These are phyloP conservation scores for Parazoanthus swiftii DNA, from an alignment of 92 coral and sea anemone genomes.

Conservation along the genomic window DNA sequence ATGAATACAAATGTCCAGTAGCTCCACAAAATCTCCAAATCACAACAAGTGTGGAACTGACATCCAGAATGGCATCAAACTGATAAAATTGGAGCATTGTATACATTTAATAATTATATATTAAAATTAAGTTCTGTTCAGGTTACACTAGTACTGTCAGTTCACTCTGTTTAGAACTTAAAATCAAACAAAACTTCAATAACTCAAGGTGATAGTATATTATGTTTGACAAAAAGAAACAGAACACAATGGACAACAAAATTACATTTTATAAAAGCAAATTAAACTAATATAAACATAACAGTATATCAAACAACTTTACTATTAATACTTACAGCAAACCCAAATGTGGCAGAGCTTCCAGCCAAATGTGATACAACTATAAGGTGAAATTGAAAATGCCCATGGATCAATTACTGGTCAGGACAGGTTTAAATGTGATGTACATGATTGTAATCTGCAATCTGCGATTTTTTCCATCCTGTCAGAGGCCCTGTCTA, in stretches of 20 bases:
- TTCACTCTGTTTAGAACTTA: too few species aligned
- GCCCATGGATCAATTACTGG: neutral
- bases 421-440: too few species aligned
- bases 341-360: conserved; percentile 88
- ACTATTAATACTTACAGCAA: conserved; percentile 69
- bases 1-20: conserved; percentile 60
- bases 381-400: conserved; percentile 11
- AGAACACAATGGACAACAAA: too few species aligned
- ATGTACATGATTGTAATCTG: too few species aligned
- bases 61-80: conserved; percentile 84
- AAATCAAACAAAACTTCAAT: too few species aligned
- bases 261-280: too few species aligned
- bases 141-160: too few species aligned
- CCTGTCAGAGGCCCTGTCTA: too few species aligned
- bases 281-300: too few species aligned
- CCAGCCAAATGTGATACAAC: conserved; percentile 76
- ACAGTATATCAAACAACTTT: neutral
- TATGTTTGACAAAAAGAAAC: too few species aligned
- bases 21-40: conserved; percentile 87
- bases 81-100: conserved; percentile 5
- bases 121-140: neutral
- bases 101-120: neutral
- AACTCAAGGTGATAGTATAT: too few species aligned
- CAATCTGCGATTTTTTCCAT: too few species aligned
- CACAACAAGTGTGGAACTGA: conserved; percentile 76